Percentiles rank a stretch among this genome's conserved stretches.
Evolutionary conservation across 2,888 invertebrate genomes (phyloP).

Genomic region (Torymus auratus): DNA sequence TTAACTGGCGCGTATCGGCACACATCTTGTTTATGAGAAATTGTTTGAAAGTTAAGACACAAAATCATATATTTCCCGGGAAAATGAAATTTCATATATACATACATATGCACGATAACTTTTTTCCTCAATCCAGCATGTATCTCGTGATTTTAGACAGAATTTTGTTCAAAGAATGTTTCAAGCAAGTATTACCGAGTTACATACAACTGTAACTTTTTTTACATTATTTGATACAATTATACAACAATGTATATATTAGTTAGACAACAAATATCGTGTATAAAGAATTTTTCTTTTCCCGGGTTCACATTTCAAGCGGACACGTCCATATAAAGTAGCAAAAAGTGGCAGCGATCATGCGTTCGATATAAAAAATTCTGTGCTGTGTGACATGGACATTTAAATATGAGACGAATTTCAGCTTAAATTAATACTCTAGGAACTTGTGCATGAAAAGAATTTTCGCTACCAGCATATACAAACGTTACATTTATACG

Average conservation of each 20-base stretch:
- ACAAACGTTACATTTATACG: constrained; percentile 13
- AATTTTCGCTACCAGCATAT: constrained; percentile 21
- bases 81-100: constrained; percentile 16
- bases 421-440: constrained; percentile 24
- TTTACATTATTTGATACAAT: not conserved
- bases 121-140: too few species aligned
- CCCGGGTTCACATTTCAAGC: not conserved
- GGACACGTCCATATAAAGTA: not conserved
- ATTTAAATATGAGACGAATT: constrained; percentile 23
- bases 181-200: constrained; percentile 1
- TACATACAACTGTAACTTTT: constrained; percentile 15
- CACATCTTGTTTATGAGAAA: constrained; percentile 35
- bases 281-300: constrained; percentile 13
- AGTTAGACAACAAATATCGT: not conserved
- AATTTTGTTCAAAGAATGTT: not conserved
- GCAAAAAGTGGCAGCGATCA: constrained; percentile 18
- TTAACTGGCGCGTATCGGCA: constrained; percentile 21
- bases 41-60: not conserved
- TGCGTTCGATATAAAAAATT: constrained; percentile 4
- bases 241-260: not conserved
- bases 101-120: not conserved
- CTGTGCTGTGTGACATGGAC: constrained; percentile 5
- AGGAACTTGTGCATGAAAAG: constrained; percentile 44
- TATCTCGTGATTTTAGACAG: too few species aligned
- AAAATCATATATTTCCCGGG: not conserved